Conservation (phyloP, 1,140 invertebrate genomes). For the Sycobia sp. region DNA sequence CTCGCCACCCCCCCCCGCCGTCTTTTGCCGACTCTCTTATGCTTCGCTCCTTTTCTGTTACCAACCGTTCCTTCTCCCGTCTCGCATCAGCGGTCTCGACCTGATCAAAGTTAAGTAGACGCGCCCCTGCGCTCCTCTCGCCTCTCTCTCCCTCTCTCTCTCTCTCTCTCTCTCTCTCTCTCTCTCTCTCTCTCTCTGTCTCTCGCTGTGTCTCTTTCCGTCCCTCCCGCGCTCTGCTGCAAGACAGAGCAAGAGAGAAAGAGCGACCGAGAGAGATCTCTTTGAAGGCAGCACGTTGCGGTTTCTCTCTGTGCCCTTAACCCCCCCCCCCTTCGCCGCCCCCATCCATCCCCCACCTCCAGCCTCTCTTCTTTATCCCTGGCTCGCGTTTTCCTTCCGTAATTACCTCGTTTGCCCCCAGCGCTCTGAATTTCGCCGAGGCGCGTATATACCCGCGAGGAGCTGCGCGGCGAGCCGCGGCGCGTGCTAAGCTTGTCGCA, state of each 20-base stretch:
- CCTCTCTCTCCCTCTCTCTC: conserved; percentile 8
- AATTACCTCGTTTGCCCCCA: conserved; percentile 49
- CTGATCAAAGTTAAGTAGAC: conserved; percentile 63
- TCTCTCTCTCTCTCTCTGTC: conserved; percentile 1
- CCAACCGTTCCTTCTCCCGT: conserved; percentile 42
- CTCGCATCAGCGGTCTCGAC: conserved; percentile 55
- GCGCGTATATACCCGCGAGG: background rate
- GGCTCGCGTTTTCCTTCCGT: conserved; percentile 38
- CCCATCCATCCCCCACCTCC: conserved; percentile 13
- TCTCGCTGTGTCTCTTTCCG: conserved; percentile 5
- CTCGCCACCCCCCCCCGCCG: background rate
- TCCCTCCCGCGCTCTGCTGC: conserved; percentile 3
- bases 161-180: conserved; percentile 3
- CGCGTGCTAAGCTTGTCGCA: conserved; percentile 12
- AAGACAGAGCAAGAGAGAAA: conserved; percentile 28
- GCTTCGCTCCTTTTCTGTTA: too few species aligned
- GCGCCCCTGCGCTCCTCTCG: conserved; percentile 44
- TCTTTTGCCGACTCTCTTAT: too few species aligned
- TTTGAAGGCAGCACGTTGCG: conserved; percentile 53
- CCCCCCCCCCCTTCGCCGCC: conserved; percentile 23
- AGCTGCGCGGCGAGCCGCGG: too few species aligned
- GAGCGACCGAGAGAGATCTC: conserved; percentile 47
- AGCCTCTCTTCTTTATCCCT: conserved; percentile 23
- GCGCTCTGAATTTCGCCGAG: conserved; percentile 24
- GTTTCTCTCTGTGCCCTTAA: conserved; percentile 48